Conservation (phyloP, 2,888 invertebrate genomes). For the Callyntrura guangdongensis region DNA sequence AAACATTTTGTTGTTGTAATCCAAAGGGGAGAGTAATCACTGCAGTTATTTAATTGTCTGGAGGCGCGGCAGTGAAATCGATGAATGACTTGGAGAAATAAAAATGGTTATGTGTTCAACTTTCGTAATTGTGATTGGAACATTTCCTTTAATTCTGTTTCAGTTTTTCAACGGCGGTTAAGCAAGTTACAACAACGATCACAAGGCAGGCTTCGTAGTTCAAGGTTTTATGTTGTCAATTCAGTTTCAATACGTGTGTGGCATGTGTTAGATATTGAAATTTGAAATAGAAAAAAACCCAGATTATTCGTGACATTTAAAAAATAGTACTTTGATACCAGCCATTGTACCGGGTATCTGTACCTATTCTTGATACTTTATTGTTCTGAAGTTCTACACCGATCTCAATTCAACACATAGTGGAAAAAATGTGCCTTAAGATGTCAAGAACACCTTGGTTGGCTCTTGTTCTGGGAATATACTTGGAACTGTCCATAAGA, state of each 20-base stretch:
- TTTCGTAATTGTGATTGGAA: conserved; percentile 61
- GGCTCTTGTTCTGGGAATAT: conserved; percentile 48
- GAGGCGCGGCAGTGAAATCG: conserved; percentile 64
- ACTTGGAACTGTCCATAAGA: conserved; percentile 54
- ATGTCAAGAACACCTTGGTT: conserved; percentile 60
- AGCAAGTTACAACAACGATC: conserved; percentile 4
- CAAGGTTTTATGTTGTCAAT: neutral
- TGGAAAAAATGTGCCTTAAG: conserved; percentile 65
- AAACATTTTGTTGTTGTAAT: too few relatives aligned
- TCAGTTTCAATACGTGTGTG: too few relatives aligned
- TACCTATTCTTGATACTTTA: neutral
- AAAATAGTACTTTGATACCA: too few relatives aligned
- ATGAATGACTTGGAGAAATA: conserved; percentile 55
- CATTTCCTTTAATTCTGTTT: conserved; percentile 46
- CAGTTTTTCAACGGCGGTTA: conserved; percentile 62
- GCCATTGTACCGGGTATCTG: too few relatives aligned
- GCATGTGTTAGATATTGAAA: too few relatives aligned
- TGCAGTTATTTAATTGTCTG: conserved; percentile 39
- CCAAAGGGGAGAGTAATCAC: neutral
- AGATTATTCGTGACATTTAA: too few relatives aligned
- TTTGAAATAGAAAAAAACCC: too few relatives aligned
- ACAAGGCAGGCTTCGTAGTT: neutral
- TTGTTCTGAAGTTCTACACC: neutral
- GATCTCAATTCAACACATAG: neutral
- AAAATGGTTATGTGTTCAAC: conserved; percentile 7